Percentiles rank a stretch among this genome's conserved stretches.
Evolutionary conservation across 2,888 invertebrate species (phyloP).

Genomic region (Oasisia sp.): DNA sequence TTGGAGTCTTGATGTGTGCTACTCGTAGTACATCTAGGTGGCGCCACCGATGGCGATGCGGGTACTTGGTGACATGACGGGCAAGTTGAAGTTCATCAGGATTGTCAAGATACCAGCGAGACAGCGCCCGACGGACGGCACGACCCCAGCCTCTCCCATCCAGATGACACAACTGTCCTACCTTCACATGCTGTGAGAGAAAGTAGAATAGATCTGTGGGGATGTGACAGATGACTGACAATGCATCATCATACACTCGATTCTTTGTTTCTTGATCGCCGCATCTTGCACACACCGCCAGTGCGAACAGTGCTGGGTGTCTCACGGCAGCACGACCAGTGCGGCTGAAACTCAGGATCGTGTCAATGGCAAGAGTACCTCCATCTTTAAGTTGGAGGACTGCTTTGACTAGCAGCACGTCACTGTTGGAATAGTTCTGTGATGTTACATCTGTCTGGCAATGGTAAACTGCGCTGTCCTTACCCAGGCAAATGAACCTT

Average conservation of each 20-base stretch:
- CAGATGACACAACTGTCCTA: background rate
- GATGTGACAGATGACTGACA: background rate
- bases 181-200: background rate
- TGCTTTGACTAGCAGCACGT: background rate
- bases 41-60: background rate
- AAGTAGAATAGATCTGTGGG: conserved; percentile 10
- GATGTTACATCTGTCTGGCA: background rate
- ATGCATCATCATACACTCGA: background rate
- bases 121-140: background rate
- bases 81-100: background rate
- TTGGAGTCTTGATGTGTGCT: background rate
- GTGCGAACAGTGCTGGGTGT: background rate
- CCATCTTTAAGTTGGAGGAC: background rate
- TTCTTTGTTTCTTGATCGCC: background rate
- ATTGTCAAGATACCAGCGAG: background rate
- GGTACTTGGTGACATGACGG: background rate
- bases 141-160: background rate
- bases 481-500: background rate
- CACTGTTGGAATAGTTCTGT: background rate
- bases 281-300: background rate
- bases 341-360: background rate
- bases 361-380: background rate
- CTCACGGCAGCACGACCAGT: background rate
- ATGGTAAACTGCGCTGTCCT: background rate
- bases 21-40: background rate